Conservation (phyloP, 2,113 vertebrate genomes). For the Leucoraja erinaceus region DNA sequence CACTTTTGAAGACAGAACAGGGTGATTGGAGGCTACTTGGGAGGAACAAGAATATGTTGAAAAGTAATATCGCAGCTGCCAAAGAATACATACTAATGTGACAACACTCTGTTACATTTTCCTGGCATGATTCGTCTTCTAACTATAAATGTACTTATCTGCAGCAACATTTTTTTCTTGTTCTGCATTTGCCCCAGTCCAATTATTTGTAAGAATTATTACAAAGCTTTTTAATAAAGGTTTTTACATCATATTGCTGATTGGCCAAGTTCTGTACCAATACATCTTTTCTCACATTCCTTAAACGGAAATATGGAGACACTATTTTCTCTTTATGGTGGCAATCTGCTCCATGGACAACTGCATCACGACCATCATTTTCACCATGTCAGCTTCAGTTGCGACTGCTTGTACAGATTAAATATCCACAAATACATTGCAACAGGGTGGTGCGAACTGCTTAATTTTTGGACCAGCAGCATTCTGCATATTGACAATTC, state of each 20-base stretch:
- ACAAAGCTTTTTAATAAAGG: neutral
- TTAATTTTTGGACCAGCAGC: neutral
- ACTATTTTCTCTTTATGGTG: constrained; percentile 13
- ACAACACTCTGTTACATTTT: neutral
- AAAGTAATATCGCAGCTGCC: neutral
- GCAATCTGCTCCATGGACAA: neutral
- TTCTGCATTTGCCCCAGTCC: neutral
- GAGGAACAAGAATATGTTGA: neutral
- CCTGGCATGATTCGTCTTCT: constrained; percentile 10
- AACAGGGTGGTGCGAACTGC: neutral
- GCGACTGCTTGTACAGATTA: neutral
- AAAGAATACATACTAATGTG: neutral
- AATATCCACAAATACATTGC: neutral
- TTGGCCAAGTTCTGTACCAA: neutral
- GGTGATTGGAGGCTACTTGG: too few species aligned
- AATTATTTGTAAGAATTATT: constrained; percentile 9
- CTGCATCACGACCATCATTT: too few species aligned
- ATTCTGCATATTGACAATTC: neutral
- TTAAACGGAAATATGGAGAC: constrained; percentile 9
- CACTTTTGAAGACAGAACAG: neutral
- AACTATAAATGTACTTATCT: neutral
- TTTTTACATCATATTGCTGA: neutral
- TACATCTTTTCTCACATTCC: neutral
- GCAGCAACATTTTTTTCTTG: constrained; percentile 12
- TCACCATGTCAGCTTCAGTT: neutral